Base-by-base conservation (phyloP, 2,797 vertebrate species). In the Periparus ater region DNA sequence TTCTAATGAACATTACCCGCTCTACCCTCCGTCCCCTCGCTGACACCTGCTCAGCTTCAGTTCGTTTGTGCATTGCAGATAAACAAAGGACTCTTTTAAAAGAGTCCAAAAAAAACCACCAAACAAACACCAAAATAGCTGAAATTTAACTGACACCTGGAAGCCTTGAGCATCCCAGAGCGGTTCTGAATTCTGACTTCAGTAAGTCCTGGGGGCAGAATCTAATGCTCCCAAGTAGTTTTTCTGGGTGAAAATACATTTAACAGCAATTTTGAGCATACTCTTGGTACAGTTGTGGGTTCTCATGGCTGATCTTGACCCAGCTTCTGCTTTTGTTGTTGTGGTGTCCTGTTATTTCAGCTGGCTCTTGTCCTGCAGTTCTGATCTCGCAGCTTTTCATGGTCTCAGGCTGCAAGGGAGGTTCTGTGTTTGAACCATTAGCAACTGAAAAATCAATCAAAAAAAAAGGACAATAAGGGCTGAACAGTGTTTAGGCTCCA, bases 11-110 rank as follows among this genome's bases (percentile, higher is more conserved):
- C 3, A 15, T 26, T 57, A 63, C 17, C 22, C 9, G 20, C 9
- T 70, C 25, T 19, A 0, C 21, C 30, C 57, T 62, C 0, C 0
- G 34, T 62, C 34, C n/a, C 55, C 21, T 80, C 1, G 0, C 29
- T 74, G 65, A 2, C 29, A 34, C 7, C 55, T 42, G 36, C 34
- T 27, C 40, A 58, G 55, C 34, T 76, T 54, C 32, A 12, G 7
- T 12, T 38, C 3, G 0, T 45, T 58, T 60, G 26, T 71, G 50
- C 11, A 0, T 17, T 75, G 58, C 45, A 36, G 17, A 22, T 34
- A 40, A 16, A 8, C 34, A 36, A 22, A 51, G 7, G 21, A 13
- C n/a, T 63, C 15, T 22, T 66, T 50, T 32, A 29, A 36, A 51
- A 76, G 22, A 62, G n/a, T 5, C 36, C 36, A 36, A 36, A 36